Evolutionary conservation across 2,888 invertebrate genomes (phyloP), one percentile per base, ranked within the genome.

Genomic region (Tiliacea citrago): DNA sequence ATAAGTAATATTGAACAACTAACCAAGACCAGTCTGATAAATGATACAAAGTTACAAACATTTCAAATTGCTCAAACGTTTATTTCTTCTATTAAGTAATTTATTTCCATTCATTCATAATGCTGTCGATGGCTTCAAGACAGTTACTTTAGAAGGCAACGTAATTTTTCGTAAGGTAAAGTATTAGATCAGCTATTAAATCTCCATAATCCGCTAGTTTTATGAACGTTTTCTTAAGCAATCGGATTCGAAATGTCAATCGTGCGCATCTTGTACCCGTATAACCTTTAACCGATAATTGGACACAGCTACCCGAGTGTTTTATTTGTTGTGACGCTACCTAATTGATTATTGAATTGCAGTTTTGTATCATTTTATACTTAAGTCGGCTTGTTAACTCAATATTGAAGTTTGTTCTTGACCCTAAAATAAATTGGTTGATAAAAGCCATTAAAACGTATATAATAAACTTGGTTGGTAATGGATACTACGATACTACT

Each of bases 181-280:
- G 47, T 62, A 69, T 73, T 82, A 63, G 58, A 68, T 70, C 49
- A 76, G 61, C 70, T 55, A 75, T 86, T 75, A 84, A 81, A 79
- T 79, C 73, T 76, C 61, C 77, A 81, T 86, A 79, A 82, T 71
- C 60, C 53, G 29, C 70, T 57, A 42, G 69, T 79, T 81, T 81
- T 71, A 74, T 29, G 70, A 73, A 73, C 74, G 80, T 84, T 80
- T 86, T 82, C 75, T 90, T 87, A 82, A 82, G 87, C 82, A 91
- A 90, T 89, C 72, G 75, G 62, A 73, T 82, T 83, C 77, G 67
- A 91, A 92, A 91, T 92, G 90, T 88, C 88, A 92, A 86, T 90
- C 87, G 88, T 90, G 88, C 85, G 78, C 84, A 86, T 84, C 81
- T 75, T 70, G 72, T 79, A 83, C 83, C 83, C 75, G 62, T 55